A percentile compares a stretch with the other conserved stretches of the same genome.
Evolutionary conservation across 2,797 vertebrate species (phyloP).

Genomic region (Syngnathus rostellatus): DNA sequence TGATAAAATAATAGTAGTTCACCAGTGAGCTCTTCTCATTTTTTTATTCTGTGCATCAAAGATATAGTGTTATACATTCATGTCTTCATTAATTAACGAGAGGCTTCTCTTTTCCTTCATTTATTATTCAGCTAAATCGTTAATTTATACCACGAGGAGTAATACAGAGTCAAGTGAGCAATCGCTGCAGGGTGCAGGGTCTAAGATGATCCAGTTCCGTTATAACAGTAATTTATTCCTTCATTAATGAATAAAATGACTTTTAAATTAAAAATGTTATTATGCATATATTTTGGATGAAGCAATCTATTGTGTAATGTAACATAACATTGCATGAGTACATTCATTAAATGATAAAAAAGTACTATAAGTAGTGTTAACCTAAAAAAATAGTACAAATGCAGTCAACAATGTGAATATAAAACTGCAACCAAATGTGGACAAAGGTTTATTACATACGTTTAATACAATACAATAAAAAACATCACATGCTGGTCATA

Average conservation of each 20-base stretch:
- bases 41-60: neutral
- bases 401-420: neutral
- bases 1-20: neutral
- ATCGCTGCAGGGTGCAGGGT: neutral
- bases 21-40: neutral
- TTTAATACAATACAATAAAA: neutral
- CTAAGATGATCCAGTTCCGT: neutral
- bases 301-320: neutral
- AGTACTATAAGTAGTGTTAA: neutral
- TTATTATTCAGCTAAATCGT: conserved; percentile 3
- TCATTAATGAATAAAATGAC: neutral
- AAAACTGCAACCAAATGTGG: neutral
- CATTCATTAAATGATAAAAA: neutral
- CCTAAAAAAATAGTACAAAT: no score
- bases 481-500: no score
- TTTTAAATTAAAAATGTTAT: neutral
- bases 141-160: neutral
- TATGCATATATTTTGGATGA: neutral
- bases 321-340: neutral
- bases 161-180: neutral
- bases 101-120: neutral
- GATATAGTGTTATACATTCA: neutral
- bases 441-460: neutral
- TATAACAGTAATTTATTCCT: neutral
- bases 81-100: conserved; percentile 2